Conservation (phyloP, 2,888 invertebrate species). For the Hartigia nigra region DNA sequence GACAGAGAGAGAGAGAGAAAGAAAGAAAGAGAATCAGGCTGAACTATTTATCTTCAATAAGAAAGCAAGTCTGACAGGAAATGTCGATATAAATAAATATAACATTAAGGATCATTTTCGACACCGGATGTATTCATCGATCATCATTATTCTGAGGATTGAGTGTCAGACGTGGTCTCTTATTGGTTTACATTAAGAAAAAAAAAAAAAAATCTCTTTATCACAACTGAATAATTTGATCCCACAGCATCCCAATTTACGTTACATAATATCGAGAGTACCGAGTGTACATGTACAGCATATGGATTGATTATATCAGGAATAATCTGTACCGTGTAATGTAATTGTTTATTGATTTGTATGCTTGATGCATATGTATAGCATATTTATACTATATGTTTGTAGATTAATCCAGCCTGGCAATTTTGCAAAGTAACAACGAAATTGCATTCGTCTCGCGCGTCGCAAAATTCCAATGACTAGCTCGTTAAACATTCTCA, state of each 20-base stretch:
- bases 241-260: too few relatives aligned
- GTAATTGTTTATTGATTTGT: too few relatives aligned
- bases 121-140: not conserved
- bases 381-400: too few relatives aligned
- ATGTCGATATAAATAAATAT: not conserved
- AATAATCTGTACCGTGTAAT: too few relatives aligned
- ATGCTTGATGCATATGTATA: too few relatives aligned
- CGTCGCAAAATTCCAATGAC: not conserved
- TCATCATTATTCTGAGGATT: not conserved
- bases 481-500: not conserved
- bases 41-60: not conserved
- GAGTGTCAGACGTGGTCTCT: not conserved
- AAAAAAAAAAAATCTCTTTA: not conserved
- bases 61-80: not conserved
- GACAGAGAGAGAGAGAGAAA: not conserved
- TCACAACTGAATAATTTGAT: not conserved
- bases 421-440: too few relatives aligned
- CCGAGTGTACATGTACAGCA: too few relatives aligned
- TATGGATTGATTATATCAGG: too few relatives aligned
- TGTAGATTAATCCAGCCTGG: too few relatives aligned
- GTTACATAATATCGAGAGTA: too few relatives aligned
- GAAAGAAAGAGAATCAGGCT: conserved; percentile 19
- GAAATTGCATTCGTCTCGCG: not conserved
- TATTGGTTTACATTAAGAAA: not conserved
- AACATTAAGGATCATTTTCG: not conserved